Percentiles rank a stretch among this genome's conserved stretches.
phyloP scores from a whole-genome alignment of 2,797 vertebrate species.

The Brachyrhaphis roseni region DNA sequence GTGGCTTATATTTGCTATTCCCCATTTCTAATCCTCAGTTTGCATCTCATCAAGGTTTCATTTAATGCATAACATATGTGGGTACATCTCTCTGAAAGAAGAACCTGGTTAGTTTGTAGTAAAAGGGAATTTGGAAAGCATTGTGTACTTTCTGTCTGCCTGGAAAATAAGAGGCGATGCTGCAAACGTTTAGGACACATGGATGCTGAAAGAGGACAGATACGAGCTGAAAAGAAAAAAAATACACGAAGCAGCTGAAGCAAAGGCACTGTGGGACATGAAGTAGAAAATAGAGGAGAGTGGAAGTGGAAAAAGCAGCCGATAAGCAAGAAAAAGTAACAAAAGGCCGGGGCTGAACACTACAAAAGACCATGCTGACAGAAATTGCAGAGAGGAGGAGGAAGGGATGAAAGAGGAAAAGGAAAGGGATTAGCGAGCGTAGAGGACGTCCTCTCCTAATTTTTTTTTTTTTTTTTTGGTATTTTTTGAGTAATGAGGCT shows the following conservation, averaged over 20 bases:
- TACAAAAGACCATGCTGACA: slow-evolving; percentile 22
- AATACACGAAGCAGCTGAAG: not conserved
- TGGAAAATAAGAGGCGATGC: slow-evolving; percentile 16
- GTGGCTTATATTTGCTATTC: not conserved
- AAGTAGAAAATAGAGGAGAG: slow-evolving; percentile 21
- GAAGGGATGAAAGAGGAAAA: slow-evolving; percentile 29
- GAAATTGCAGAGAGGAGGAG: slow-evolving; percentile 26
- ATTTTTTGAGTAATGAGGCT: slow-evolving; percentile 81
- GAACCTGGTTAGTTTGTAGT: slow-evolving; percentile 7
- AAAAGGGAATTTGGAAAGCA: not conserved
- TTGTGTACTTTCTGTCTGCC: slow-evolving; percentile 12
- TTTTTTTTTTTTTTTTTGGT: slow-evolving; percentile 12
- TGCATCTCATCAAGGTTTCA: not conserved
- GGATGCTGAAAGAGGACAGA: slow-evolving; percentile 12
- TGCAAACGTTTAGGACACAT: slow-evolving; percentile 22
- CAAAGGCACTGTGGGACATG: slow-evolving; percentile 11
- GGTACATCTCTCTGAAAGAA: slow-evolving; percentile 8
- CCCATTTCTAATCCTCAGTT: not conserved
- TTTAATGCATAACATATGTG: slow-evolving; percentile 5
- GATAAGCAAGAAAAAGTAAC: slow-evolving; percentile 19
- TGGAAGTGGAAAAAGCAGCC: slow-evolving; percentile 12
- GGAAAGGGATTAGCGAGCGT: slow-evolving; percentile 39
- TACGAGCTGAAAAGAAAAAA: slow-evolving; percentile 14
- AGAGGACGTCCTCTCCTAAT: slow-evolving; percentile 46
- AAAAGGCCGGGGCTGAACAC: slow-evolving; percentile 24